Evolutionary conservation across 1,140 invertebrate genomes (phyloP).

Genomic region (Elysia chlorotica): DNA sequence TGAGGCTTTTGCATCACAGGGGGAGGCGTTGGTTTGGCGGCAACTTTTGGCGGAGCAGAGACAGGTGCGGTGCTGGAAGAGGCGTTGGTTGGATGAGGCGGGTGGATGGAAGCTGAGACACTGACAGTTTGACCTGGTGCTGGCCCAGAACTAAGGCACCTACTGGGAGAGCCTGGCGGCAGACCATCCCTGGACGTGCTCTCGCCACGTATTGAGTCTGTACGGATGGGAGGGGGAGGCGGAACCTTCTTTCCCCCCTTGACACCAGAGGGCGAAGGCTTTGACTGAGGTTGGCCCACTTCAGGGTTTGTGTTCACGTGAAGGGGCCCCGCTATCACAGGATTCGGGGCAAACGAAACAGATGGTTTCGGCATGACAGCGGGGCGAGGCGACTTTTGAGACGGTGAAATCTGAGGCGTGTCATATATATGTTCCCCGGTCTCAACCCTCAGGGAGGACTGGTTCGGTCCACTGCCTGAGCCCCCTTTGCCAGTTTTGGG

Average conservation of each 20-base stretch:
- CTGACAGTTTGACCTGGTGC: neutral
- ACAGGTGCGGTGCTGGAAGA: neutral
- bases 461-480: neutral
- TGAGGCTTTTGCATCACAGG: neutral
- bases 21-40: neutral
- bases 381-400: constrained; percentile 33
- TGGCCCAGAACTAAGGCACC: too few relatives aligned
- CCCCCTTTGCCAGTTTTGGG: neutral
- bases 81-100: neutral
- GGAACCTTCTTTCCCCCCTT: constrained; percentile 59
- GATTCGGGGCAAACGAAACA: neutral
- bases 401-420: constrained; percentile 38
- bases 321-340: constrained; percentile 26
- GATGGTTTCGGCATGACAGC: constrained; percentile 29
- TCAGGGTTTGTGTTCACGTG: constrained; percentile 24
- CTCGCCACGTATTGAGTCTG: constrained; percentile 60
- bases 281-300: constrained; percentile 21
- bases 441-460: constrained; percentile 6
- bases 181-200: neutral
- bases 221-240: constrained; percentile 83
- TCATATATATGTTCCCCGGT: constrained; percentile 52
- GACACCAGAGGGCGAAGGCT: constrained; percentile 30
- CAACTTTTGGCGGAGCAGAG: constrained; percentile 14
- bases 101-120: neutral
- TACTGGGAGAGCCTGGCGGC: constrained; percentile 1